Conservation (phyloP, 30 jellyfish, hydroid and myxozoan genomes). For the Chrysaora quinquecirrha region DNA sequence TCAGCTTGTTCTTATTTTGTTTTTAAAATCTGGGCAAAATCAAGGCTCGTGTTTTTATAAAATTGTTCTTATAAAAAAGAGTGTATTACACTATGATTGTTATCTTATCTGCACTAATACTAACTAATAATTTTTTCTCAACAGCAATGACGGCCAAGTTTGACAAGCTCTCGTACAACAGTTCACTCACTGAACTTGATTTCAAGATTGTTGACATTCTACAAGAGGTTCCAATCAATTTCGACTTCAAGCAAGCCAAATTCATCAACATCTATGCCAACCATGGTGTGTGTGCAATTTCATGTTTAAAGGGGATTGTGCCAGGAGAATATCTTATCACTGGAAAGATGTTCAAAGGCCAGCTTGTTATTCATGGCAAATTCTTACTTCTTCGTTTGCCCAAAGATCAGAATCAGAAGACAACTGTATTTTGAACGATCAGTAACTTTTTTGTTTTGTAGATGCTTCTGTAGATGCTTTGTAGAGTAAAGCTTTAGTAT, state of each 20-base stretch:
- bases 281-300: not conserved
- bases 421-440: no score
- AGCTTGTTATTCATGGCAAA: not conserved
- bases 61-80: no score
- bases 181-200: not conserved
- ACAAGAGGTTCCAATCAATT: not conserved
- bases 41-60: no score
- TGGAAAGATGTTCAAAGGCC: constrained; percentile 1
- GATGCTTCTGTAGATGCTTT: no score
- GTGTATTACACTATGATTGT: not conserved
- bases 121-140: no score
- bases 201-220: not conserved
- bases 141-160: not conserved
- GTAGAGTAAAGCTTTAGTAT: no score
- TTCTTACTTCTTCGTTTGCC: not conserved
- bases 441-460: no score
- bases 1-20: no score
- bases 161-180: no score
- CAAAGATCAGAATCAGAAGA: no score
- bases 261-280: not conserved
- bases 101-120: no score
- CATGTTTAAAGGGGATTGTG: not conserved
- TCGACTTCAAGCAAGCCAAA: not conserved
- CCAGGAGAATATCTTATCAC: not conserved
- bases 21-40: no score